Percentiles rank a stretch among this genome's conserved stretches.
These are phyloP conservation scores for Propithecus deckenii DNA, from an alignment of 2,797 vertebrate species.

Conservation along the genomic window DNA sequence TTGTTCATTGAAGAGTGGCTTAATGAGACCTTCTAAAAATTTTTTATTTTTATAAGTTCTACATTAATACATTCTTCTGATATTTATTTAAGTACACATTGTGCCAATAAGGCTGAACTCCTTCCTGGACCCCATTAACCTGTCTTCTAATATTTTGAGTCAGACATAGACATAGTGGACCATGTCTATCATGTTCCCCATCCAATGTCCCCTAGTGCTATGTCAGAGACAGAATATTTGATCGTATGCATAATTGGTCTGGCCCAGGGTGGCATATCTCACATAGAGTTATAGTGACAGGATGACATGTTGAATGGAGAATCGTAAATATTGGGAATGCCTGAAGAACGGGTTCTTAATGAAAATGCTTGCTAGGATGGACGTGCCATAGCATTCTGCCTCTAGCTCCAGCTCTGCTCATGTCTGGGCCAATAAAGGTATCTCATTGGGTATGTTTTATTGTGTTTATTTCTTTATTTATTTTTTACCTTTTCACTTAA, in stretches of 20 bases:
- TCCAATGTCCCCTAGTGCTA: not conserved
- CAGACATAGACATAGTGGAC: not conserved
- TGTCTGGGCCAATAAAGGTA: not conserved
- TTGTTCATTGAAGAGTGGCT: not conserved
- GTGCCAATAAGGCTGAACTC: not conserved
- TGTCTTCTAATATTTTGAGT: not conserved
- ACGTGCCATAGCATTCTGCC: not conserved
- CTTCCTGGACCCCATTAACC: not conserved
- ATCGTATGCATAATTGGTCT: constrained; percentile 8
- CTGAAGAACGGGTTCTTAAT: constrained; percentile 42
- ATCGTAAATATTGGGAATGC: constrained; percentile 41
- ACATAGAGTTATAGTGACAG: constrained; percentile 51
- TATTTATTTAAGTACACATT: not conserved
- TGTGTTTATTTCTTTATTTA: not conserved
- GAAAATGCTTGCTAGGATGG: constrained; percentile 37
- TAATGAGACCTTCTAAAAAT: not conserved
- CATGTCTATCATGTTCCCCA: not conserved
- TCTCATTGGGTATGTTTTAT: not conserved
- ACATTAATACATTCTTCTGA: not conserved
- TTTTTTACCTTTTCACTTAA: constrained; percentile 49
- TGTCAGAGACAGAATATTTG: constrained; percentile 26
- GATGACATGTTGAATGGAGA: constrained; percentile 53
- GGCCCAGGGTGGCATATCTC: constrained; percentile 43
- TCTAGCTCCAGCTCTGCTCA: not conserved
- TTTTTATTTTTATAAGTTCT: not conserved